phyloP scores from a whole-genome alignment of 2,113 vertebrate genomes.

The cattle (Bos taurus) region DNA sequence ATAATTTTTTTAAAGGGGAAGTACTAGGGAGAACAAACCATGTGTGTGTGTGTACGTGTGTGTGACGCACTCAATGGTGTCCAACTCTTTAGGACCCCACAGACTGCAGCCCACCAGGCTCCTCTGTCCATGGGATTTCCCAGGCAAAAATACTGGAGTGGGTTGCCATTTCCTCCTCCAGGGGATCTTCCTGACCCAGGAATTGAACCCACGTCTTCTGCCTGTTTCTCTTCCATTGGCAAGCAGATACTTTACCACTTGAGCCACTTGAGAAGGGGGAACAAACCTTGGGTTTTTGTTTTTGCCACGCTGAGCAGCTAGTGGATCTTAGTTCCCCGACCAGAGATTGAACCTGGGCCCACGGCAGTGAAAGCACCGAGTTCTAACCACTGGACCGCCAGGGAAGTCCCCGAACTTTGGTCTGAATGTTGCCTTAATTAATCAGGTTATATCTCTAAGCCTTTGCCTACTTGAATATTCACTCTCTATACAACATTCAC shows the following conservation, averaged over 20 bases:
- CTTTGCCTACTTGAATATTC: neutral
- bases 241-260: neutral
- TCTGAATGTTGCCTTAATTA: slow-evolving; percentile 14
- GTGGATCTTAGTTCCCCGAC: neutral
- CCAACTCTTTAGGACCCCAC: neutral
- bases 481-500: neutral
- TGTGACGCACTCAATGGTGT: neutral
- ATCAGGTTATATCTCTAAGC: neutral
- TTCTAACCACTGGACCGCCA: neutral
- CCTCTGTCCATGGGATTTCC: neutral
- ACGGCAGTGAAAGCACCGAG: neutral
- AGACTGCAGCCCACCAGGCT: neutral
- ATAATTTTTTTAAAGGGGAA: neutral
- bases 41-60: neutral
- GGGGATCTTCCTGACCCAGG: neutral
- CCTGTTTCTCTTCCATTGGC: neutral
- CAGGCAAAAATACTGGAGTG: neutral
- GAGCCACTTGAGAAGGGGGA: neutral
- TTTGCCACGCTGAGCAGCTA: neutral
- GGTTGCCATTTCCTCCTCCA: neutral
- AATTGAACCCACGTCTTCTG: neutral
- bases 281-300: neutral
- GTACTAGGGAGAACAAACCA: neutral
- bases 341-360: neutral
- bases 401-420: neutral